These are phyloP conservation scores for Dendrocincla tyrannina DNA, from an alignment of 2,797 vertebrate genomes.

Conservation along the genomic window DNA sequence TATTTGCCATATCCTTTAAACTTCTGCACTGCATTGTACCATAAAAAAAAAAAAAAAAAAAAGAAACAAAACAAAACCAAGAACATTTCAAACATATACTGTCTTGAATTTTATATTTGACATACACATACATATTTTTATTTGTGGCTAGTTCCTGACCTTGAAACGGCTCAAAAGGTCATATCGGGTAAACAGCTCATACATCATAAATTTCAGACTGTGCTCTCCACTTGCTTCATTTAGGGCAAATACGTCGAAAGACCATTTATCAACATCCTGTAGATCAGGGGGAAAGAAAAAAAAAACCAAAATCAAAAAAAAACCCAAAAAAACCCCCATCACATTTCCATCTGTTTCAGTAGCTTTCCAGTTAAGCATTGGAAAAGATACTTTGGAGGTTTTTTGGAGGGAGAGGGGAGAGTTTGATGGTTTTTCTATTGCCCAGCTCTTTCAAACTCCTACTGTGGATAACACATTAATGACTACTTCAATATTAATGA, in stretches of 20 bases:
- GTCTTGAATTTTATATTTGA: neutral
- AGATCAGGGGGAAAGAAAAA: neutral
- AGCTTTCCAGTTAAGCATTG: neutral
- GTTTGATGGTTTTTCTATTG: neutral
- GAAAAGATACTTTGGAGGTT: neutral
- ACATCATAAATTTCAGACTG: constrained; percentile 96
- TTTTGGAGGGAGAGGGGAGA: neutral
- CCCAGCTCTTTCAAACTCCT: neutral
- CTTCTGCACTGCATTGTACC: neutral
- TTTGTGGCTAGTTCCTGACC: constrained; percentile 78
- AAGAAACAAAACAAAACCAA: neutral
- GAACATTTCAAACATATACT: neutral
- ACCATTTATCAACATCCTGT: constrained; percentile 96
- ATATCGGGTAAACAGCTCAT: constrained; percentile 96
- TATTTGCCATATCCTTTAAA: neutral
- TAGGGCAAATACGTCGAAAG: constrained; percentile 94
- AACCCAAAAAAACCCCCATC: neutral
- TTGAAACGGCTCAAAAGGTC: constrained; percentile 98
- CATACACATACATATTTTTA: neutral
- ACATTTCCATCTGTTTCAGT: neutral
- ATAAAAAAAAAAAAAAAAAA: neutral
- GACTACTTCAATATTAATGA: neutral
- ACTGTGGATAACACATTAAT: neutral
- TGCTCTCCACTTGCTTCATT: constrained; percentile 94
- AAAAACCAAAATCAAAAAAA: neutral